Evolutionary conservation across 2,113 vertebrate genomes (phyloP), one percentile per base, ranked within the genome.

Genomic region (Neodon shergylaensis): DNA sequence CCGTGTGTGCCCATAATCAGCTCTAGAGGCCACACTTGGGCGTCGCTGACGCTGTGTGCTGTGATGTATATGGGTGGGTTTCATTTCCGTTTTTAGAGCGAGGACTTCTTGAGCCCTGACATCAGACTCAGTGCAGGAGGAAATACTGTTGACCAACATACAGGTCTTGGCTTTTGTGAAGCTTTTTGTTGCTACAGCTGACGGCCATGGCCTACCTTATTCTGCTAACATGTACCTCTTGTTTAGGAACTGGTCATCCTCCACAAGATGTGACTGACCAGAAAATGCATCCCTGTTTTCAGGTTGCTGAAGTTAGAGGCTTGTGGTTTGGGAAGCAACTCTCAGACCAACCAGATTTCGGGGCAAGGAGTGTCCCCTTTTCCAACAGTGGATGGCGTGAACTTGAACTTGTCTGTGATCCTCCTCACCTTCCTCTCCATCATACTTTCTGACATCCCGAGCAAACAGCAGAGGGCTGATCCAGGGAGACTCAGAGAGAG

Each of bases 21-120:
- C 14, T 28, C 6, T 4, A 5, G 78, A 83, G 78, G 78, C 88
- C 88, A 92, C 84, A n/a, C 31, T 65, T 92, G 21, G 0, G 7
- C 66, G 77, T 36, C 47, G 78, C 76, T 79, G 54, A 79, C 26
- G 5, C 9, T 49, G 36, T 47, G 33, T 52, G 28, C 52, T 72
- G 19, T 61, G 72, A 85, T 24, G 19, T 58, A 16, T 65, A 22
- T 54, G 58, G 87, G 65, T 58, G 28, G 61, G 70, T 85, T 91
- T 95, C 91, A 58, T 83, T 72, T 95, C 92, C 54, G 89, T 39
- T 86, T 94, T 81, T 52, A 68, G 26, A 92, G 36, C 63, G 61
- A 90, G 16, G 74, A 54, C 79, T 68, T 96, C 92, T 61, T 74
- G 54, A 52, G 54, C 65, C 85, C 28, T 70, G 42, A 47, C 63